These are phyloP conservation scores for Meriones psammophilus DNA, from an alignment of 2,797 vertebrate genomes.

Conservation along the genomic window DNA sequence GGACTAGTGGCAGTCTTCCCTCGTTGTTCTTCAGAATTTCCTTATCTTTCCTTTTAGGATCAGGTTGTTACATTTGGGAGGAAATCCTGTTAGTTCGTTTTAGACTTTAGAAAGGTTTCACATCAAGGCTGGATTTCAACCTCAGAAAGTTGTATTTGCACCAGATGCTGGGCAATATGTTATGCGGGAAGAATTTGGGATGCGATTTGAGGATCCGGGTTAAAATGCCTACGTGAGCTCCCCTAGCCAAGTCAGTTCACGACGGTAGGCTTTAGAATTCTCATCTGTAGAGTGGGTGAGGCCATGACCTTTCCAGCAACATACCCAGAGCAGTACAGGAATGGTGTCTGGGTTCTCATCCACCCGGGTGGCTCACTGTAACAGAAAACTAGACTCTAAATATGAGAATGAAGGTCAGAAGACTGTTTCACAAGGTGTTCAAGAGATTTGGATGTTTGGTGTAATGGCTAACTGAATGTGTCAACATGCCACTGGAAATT, in stretches of 20 bases:
- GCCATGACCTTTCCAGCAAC: not conserved
- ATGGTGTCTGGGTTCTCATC: not conserved
- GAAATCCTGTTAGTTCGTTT: slow-evolving; percentile 3
- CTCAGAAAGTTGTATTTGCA: slow-evolving; percentile 32
- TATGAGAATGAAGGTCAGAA: slow-evolving; percentile 20
- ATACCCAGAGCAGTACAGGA: not conserved
- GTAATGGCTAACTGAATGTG: not conserved
- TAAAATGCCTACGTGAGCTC: not conserved
- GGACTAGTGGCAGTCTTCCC: not conserved
- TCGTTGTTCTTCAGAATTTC: slow-evolving; percentile 27
- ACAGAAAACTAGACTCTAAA: slow-evolving; percentile 24
- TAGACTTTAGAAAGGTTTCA: not conserved
- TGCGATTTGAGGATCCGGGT: slow-evolving; percentile 28
- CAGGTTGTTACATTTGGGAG: slow-evolving; percentile 36
- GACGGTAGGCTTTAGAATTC: not conserved
- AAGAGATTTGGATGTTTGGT: not conserved
- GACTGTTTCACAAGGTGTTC: not conserved
- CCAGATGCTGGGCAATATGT: not conserved
- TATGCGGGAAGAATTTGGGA: not conserved
- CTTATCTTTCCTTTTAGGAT: slow-evolving; percentile 9
- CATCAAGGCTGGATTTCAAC: slow-evolving; percentile 36
- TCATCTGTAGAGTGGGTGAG: not conserved
- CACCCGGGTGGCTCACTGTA: not conserved
- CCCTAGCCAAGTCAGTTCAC: not conserved
- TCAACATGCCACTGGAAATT: not conserved